These are phyloP conservation scores for Neoniphon sammara DNA, from an alignment of 2,797 vertebrate species.

Conservation along the genomic window DNA sequence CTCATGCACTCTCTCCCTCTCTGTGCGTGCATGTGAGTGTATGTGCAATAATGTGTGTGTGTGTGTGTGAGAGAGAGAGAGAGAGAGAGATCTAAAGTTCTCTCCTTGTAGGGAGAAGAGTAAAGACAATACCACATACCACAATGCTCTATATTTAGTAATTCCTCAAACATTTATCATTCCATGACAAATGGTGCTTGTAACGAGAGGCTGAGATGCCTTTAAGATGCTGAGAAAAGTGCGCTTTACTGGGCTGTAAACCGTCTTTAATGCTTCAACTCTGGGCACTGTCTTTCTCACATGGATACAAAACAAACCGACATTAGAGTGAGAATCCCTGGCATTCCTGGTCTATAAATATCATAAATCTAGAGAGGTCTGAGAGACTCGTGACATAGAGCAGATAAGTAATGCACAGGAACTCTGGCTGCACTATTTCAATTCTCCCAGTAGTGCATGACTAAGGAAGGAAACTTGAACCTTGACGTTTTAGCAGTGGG, in stretches of 20 bases:
- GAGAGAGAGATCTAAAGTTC: conserved; percentile 5
- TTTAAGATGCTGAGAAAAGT: conserved; percentile 27
- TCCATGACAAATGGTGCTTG: conserved; percentile 11
- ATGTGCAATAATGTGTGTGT: neutral
- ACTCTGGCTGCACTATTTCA: conserved; percentile 38
- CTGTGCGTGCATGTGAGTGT: conserved; percentile 24
- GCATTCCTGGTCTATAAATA: conserved; percentile 71
- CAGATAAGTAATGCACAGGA: conserved; percentile 59
- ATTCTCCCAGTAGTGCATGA: conserved; percentile 31
- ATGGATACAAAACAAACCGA: conserved; percentile 66
- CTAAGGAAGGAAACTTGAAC: neutral
- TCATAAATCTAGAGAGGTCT: conserved; percentile 62
- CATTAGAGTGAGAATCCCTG: conserved; percentile 63
- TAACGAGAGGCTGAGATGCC: conserved; percentile 16
- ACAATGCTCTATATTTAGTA: conserved; percentile 55
- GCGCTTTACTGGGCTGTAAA: conserved; percentile 11
- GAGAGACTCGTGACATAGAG: conserved; percentile 53
- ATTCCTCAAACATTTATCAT: conserved; percentile 32
- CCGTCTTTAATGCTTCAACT: conserved; percentile 33
- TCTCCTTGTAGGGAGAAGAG: conserved; percentile 59
- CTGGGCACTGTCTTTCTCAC: conserved; percentile 47
- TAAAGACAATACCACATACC: conserved; percentile 35
- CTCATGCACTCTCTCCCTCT: conserved; percentile 18
- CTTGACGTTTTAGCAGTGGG: conserved; percentile 16
- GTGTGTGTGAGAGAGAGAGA: conserved; percentile 4